phyloP scores from a whole-genome alignment of 2,113 vertebrate species.

The Naja naja region DNA sequence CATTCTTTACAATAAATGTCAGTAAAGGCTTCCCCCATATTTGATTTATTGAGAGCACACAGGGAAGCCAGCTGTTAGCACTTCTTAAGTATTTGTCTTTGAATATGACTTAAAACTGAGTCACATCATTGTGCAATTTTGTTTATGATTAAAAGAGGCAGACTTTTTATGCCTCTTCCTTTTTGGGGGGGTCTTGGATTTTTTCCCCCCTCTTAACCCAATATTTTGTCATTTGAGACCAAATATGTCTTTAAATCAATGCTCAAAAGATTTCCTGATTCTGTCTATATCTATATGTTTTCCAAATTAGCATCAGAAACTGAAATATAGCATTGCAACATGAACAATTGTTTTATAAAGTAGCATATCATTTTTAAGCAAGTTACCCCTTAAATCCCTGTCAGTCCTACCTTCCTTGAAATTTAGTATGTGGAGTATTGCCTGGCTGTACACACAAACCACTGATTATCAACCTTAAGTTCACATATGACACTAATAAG shows the following conservation, averaged over 20 bases:
- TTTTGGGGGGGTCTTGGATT: neutral
- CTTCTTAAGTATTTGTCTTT: constrained; percentile 56
- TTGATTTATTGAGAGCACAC: constrained; percentile 62
- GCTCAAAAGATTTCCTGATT: constrained; percentile 1
- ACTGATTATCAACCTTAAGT: neutral
- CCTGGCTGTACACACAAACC: neutral
- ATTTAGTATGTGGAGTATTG: constrained; percentile 8
- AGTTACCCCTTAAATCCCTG: neutral
- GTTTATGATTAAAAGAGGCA: constrained; percentile 41
- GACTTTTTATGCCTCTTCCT: constrained; percentile 1
- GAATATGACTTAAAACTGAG: neutral
- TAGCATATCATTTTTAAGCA: neutral
- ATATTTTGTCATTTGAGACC: constrained; percentile 19
- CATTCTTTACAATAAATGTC: constrained; percentile 61
- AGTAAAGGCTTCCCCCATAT: constrained; percentile 42
- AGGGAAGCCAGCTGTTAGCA: constrained; percentile 66
- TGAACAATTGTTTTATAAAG: neutral
- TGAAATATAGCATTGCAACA: neutral
- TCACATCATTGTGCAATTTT: constrained; percentile 40
- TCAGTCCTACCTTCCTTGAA: neutral
- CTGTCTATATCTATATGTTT: neutral
- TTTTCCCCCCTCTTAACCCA: neutral
- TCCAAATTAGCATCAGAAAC: neutral
- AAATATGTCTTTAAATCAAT: neutral
- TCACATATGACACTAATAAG: neutral